Evolutionary conservation across 2,797 vertebrate genomes (phyloP).

Genomic region (Halcyon leucocephala): DNA sequence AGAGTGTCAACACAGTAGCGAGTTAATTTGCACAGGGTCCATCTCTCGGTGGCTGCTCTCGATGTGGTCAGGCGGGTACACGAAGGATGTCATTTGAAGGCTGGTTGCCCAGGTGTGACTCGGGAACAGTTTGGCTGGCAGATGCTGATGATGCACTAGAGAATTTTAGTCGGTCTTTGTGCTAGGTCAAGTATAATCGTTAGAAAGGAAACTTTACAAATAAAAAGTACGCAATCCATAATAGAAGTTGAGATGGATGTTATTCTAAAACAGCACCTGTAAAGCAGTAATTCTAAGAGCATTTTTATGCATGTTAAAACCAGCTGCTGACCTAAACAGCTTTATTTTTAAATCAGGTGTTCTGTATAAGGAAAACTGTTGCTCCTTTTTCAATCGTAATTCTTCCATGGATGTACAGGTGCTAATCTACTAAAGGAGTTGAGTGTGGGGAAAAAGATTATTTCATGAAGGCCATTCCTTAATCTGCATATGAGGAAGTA

Average conservation of each 20-base stretch:
- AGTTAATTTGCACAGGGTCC: neutral
- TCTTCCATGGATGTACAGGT: neutral
- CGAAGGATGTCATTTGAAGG: conserved; percentile 31
- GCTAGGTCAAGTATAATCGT: neutral
- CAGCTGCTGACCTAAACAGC: neutral
- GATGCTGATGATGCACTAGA: neutral
- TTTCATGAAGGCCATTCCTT: neutral
- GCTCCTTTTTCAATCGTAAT: neutral
- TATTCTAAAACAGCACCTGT: neutral
- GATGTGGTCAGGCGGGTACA: neutral
- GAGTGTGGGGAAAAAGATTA: neutral
- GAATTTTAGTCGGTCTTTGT: neutral
- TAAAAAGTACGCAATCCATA: neutral
- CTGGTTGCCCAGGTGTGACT: conserved; percentile 58
- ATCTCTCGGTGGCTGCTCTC: neutral
- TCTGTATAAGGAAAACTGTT: neutral
- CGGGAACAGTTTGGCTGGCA: conserved; percentile 31
- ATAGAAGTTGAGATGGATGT: neutral
- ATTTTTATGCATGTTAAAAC: neutral
- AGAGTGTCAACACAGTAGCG: neutral
- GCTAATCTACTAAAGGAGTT: neutral
- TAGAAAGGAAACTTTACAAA: neutral
- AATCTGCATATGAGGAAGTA: neutral
- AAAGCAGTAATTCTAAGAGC: neutral
- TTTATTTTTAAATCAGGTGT: neutral